phyloP scores from a whole-genome alignment of 2,797 vertebrate species.

The Parotocinclus haroldoi region DNA sequence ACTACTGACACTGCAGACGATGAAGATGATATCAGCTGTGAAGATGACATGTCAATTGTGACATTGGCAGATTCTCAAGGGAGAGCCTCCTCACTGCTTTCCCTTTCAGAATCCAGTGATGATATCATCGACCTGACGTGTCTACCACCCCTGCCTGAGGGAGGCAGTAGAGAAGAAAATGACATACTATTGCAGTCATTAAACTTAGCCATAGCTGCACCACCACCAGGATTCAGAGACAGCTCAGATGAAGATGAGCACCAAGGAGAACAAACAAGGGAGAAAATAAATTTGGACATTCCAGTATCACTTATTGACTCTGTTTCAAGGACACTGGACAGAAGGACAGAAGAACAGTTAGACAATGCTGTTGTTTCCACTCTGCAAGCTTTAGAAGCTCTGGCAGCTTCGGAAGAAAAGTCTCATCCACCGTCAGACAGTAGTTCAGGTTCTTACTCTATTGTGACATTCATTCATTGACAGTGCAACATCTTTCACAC shows the following conservation, averaged over 20 bases:
- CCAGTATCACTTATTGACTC: constrained; percentile 97
- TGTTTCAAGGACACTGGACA: constrained; percentile 81
- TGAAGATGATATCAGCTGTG: constrained; percentile 95
- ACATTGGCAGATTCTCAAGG: constrained; percentile 81
- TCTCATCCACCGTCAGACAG: constrained; percentile 82
- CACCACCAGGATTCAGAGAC: constrained; percentile 96
- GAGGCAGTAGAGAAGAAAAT: constrained; percentile 86
- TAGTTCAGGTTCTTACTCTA: constrained; percentile 97
- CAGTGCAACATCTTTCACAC: constrained; percentile 69
- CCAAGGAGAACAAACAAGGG: constrained; percentile 67
- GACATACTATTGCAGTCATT: constrained; percentile 92
- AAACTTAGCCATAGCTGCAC: constrained; percentile 96
- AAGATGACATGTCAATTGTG: constrained; percentile 87
- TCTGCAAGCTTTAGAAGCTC: constrained; percentile 88
- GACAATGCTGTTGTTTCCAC: constrained; percentile 87
- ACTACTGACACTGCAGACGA: constrained; percentile 96
- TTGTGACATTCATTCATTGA: constrained; percentile 98
- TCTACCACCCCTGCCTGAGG: constrained; percentile 91
- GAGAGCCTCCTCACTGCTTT: constrained; percentile 81
- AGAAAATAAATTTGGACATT: constrained; percentile 76
- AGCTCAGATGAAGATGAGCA: constrained; percentile 97
- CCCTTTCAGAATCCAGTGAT: constrained; percentile 90
- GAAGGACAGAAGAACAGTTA: constrained; percentile 78
- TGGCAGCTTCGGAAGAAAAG: constrained; percentile 93
- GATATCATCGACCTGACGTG: constrained; percentile 98